Evolutionary conservation across 2,113 vertebrate genomes (phyloP).

Genomic region (Thryonomys swinderianus): DNA sequence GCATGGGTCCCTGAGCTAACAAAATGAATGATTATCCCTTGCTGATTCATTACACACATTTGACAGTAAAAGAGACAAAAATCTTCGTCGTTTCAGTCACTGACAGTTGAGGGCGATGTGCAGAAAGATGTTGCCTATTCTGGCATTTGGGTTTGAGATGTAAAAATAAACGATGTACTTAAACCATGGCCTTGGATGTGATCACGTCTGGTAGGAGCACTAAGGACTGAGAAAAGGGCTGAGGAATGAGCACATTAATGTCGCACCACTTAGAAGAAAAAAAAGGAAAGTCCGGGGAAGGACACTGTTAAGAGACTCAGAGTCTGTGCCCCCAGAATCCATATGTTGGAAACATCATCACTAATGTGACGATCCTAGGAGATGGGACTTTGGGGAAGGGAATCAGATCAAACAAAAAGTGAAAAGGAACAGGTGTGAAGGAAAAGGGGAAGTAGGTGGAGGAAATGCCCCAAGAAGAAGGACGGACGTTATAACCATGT

Average conservation of each 20-base stretch:
- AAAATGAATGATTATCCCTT: neutral
- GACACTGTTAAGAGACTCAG: neutral
- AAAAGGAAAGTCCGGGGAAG: neutral
- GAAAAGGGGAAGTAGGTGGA: neutral
- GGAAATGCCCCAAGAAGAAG: neutral
- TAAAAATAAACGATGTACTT: neutral
- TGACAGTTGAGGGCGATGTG: neutral
- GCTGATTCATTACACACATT: neutral
- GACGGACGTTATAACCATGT: neutral
- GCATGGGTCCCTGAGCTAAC: neutral
- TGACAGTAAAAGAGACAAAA: neutral
- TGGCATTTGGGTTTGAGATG: neutral
- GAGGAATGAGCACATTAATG: neutral
- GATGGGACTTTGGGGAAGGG: neutral
- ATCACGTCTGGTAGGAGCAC: neutral
- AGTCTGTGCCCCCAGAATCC: neutral
- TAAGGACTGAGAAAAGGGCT: neutral
- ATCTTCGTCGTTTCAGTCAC: neutral
- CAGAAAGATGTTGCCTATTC: neutral
- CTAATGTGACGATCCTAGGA: neutral
- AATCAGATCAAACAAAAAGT: neutral
- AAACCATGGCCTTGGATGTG: neutral
- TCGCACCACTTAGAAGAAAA: neutral
- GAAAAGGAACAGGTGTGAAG: neutral
- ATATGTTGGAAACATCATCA: neutral